A percentile compares a stretch with the other conserved stretches of the same genome.
phyloP scores from a whole-genome alignment of 2,113 vertebrate species.

The Phocoena phocoena region DNA sequence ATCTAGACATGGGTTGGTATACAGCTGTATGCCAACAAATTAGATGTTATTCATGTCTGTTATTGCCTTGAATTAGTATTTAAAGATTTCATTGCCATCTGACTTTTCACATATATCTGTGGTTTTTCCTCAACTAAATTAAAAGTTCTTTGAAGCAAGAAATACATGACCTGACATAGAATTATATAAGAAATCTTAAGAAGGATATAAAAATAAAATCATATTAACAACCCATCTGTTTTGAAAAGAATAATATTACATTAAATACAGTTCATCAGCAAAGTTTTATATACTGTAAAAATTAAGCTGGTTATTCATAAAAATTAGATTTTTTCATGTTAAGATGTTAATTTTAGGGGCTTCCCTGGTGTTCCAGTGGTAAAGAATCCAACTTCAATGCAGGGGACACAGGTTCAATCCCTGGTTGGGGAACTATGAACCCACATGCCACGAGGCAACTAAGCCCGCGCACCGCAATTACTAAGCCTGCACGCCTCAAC shows the following conservation, averaged over 20 bases:
- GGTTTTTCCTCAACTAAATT: neutral
- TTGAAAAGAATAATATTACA: neutral
- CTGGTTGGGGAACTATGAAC: too few species aligned
- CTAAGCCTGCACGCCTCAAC: too few species aligned
- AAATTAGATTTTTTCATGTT: neutral
- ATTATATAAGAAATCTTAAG: neutral
- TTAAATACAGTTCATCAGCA: neutral
- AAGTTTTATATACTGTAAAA: neutral
- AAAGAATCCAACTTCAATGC: too few species aligned
- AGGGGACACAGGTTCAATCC: too few species aligned
- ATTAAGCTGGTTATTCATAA: neutral
- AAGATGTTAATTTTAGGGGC: neutral
- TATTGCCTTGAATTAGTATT: neutral
- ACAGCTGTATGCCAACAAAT: neutral
- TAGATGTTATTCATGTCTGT: neutral
- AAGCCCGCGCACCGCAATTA: too few species aligned
- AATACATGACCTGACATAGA: neutral
- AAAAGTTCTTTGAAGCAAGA: slow-evolving; percentile 29
- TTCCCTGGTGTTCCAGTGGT: too few species aligned
- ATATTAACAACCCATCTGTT: neutral
- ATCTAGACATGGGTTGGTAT: neutral
- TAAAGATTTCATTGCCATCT: neutral
- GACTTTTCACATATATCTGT: neutral
- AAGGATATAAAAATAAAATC: neutral
- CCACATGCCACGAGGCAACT: too few species aligned